Evolutionary conservation across 2,888 invertebrate species (phyloP).

Genomic region (Pasiphila rectangulata): DNA sequence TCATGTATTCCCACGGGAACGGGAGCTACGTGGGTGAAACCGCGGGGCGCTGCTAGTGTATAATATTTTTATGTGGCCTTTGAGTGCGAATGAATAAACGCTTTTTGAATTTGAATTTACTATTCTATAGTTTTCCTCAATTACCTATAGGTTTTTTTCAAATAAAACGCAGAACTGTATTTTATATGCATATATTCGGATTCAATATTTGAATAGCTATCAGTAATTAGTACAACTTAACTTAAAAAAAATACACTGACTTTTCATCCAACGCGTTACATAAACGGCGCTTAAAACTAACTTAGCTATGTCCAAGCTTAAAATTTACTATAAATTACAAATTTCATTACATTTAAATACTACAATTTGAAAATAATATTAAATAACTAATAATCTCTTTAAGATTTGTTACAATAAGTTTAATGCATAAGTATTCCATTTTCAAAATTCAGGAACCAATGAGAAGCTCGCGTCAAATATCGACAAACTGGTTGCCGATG

Average conservation of each 20-base stretch:
- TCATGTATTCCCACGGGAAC: no score
- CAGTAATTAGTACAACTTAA: slow-evolving; percentile 76
- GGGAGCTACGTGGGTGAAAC: no score
- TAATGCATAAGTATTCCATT: slow-evolving; percentile 27
- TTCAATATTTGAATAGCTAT: slow-evolving; percentile 79
- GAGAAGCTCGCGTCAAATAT: slow-evolving; percentile 24
- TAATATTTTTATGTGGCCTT: no score
- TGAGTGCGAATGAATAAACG: no score
- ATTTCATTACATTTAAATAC: slow-evolving; percentile 70
- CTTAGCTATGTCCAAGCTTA: slow-evolving; percentile 76
- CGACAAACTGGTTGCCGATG: slow-evolving; percentile 3
- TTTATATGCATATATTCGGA: slow-evolving; percentile 80
- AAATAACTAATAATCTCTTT: slow-evolving; percentile 67
- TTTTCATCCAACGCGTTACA: slow-evolving; percentile 62
- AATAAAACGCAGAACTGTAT: slow-evolving; percentile 60
- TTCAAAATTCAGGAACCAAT: slow-evolving; percentile 33
- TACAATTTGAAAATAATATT: slow-evolving; percentile 53
- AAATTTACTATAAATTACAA: slow-evolving; percentile 75
- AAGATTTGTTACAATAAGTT: slow-evolving; percentile 39
- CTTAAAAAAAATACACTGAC: slow-evolving; percentile 76
- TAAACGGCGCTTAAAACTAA: slow-evolving; percentile 58
- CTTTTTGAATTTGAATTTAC: no score
- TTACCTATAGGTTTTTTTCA: no score
- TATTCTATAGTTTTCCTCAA: no score
- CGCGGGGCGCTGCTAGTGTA: no score